Evolutionary conservation across 1,140 invertebrate genomes (phyloP).

Genomic region (Drosophila kepulauana): DNA sequence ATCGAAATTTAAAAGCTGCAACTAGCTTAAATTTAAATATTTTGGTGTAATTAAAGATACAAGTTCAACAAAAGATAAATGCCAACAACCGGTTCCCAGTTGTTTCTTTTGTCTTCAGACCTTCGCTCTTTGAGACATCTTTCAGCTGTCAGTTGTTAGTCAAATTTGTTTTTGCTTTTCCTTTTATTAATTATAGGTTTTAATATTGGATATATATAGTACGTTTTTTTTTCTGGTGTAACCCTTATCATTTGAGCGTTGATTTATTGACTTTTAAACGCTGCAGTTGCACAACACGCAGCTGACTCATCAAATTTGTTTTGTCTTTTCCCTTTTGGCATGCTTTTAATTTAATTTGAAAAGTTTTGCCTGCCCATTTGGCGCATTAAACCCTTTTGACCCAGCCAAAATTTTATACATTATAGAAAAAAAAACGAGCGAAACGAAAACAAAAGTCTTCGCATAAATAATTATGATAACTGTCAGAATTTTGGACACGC

Average conservation of each 20-base stretch:
- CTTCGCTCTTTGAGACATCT: constrained; percentile 5
- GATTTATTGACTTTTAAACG: constrained; percentile 82
- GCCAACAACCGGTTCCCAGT: constrained; percentile 5
- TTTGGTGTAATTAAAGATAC: not conserved
- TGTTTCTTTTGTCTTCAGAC: not conserved
- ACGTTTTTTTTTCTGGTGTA: not conserved
- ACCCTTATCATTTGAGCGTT: constrained; percentile 69
- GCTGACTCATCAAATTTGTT: constrained; percentile 81
- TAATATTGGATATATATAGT: constrained; percentile 6
- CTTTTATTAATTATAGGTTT: constrained; percentile 57
- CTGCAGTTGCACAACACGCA: constrained; percentile 58
- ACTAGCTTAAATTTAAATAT: not conserved
- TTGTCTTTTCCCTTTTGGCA: constrained; percentile 66
- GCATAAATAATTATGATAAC: constrained; percentile 83
- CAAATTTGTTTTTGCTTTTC: constrained; percentile 36
- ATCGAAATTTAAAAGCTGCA: constrained; percentile 12
- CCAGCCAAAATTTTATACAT: constrained; percentile 7
- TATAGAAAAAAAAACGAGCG: constrained; percentile 24
- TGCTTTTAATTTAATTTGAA: constrained; percentile 84
- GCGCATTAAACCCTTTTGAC: constrained; percentile 76
- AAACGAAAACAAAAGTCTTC: constrained; percentile 55
- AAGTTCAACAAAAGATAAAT: constrained; percentile 11
- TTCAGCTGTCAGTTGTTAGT: constrained; percentile 14
- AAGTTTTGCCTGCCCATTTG: constrained; percentile 81
- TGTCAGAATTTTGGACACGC: constrained; percentile 58